phyloP scores from a whole-genome alignment of 2,113 vertebrate genomes.

The Hypomesus transpacificus region DNA sequence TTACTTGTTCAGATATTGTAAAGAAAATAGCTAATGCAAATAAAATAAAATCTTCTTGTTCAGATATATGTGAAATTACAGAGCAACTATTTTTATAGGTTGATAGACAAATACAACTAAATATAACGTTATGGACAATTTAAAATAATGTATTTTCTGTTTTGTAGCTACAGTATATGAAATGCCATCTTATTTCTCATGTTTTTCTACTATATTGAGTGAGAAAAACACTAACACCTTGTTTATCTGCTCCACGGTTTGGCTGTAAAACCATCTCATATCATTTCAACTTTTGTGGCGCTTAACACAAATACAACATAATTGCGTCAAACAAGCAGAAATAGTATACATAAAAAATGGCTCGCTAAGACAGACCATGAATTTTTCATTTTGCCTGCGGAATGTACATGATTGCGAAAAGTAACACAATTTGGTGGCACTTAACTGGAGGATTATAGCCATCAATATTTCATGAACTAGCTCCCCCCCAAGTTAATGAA shows the following conservation, averaged over 20 bases:
- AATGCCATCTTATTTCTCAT: neutral
- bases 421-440: constrained; percentile 67
- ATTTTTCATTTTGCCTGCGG: constrained; percentile 66
- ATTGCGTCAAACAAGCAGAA: constrained; percentile 35
- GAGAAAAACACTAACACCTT: constrained; percentile 1
- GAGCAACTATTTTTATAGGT: neutral
- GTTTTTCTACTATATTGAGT: too few species aligned
- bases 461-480: constrained; percentile 75
- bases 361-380: constrained; percentile 45
- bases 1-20: neutral
- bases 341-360: constrained; percentile 46
- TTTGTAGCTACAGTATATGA: neutral
- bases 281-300: constrained; percentile 22
- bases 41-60: too few species aligned
- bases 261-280: constrained; percentile 5
- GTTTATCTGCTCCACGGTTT: neutral
- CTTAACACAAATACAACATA: constrained; percentile 41
- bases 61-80: too few species aligned
- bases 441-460: constrained; percentile 67
- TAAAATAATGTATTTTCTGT: neutral
- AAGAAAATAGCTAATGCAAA: too few species aligned
- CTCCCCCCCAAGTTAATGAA: constrained; percentile 61
- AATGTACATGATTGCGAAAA: constrained; percentile 65
- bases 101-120: neutral
- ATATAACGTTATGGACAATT: neutral